Evolutionary conservation across 2,888 invertebrate species (phyloP).

Genomic region (Thysanoteuthis rhombus): DNA sequence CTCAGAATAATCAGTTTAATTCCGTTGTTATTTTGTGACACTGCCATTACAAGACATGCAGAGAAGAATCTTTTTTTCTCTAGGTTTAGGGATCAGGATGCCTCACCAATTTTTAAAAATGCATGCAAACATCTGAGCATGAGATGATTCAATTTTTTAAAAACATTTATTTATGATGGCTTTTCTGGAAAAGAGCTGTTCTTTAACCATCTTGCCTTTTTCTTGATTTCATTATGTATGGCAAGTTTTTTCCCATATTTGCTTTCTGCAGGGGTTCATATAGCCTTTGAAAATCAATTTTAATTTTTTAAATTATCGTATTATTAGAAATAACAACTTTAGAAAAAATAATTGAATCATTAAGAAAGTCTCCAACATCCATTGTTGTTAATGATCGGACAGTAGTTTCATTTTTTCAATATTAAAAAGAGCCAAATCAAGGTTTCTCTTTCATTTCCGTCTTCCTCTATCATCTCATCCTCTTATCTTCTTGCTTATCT

Average conservation of each 20-base stretch:
- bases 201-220: background rate
- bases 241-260: background rate
- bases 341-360: no score
- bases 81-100: background rate
- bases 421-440: no score
- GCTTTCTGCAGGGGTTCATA: background rate
- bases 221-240: background rate
- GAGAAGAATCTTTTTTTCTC: background rate
- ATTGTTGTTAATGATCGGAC: no score
- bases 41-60: background rate
- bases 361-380: no score
- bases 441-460: no score
- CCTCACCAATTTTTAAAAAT: background rate
- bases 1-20: slow-evolving; percentile 17
- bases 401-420: no score
- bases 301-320: no score
- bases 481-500: no score
- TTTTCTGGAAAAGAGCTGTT: background rate
- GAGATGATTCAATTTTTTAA: background rate
- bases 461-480: no score
- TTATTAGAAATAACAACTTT: no score
- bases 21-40: slow-evolving; percentile 17
- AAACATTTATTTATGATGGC: background rate
- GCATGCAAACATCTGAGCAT: background rate
- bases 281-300: background rate